Evolutionary conservation across 2,797 vertebrate genomes (phyloP), one percentile per base, ranked within the genome.

Genomic region (Kryptopterus vitreolus): DNA sequence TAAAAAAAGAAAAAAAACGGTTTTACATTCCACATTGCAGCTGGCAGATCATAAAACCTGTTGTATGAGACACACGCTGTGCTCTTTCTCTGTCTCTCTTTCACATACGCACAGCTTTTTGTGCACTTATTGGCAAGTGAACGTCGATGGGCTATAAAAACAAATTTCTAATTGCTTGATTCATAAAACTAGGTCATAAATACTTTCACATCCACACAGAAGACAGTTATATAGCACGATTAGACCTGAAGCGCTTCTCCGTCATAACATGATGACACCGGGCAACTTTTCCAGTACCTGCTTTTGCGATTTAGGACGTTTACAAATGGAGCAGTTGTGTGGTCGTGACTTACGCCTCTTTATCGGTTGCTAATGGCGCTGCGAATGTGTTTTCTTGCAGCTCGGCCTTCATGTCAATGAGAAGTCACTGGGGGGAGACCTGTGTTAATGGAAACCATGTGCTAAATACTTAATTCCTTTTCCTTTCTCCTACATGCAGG

Each of bases 351-450:
- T 85, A 86, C 73, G 68, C 33, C 22, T 31, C 63, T 83, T 86
- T 81, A 85, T 83, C 79, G 79, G 73, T 85, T 85, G 77, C 83
- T 86, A 83, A 85, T 81, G 77, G 83, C 68, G 78, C 50, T 82
- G 81, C 38, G 74, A 82, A 83, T 78, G 73, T 78, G 83, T 75
- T 66, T 75, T 71, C 81, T 80, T 31, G 26, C 74, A 83, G 81
- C 77, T 83, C 79, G 76, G 76, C 77, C 79, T 81, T 70, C 63
- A 77, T 82, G 83, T 86, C 81, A 83, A 66, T 75, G 81, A 81
- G 79, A 77, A 77, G 77, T 84, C 83, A 65, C 77, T 79, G 86
- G 83, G 87, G n/a, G 83, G 87, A 88, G 85, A 87, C 87, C 87
- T 85, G 84, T 69, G 69, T 71, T 84, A 84, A 87, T 86, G 80